These are phyloP conservation scores for Camelus dromedarius DNA, from an alignment of 2,113 vertebrate genomes.

Conservation along the genomic window DNA sequence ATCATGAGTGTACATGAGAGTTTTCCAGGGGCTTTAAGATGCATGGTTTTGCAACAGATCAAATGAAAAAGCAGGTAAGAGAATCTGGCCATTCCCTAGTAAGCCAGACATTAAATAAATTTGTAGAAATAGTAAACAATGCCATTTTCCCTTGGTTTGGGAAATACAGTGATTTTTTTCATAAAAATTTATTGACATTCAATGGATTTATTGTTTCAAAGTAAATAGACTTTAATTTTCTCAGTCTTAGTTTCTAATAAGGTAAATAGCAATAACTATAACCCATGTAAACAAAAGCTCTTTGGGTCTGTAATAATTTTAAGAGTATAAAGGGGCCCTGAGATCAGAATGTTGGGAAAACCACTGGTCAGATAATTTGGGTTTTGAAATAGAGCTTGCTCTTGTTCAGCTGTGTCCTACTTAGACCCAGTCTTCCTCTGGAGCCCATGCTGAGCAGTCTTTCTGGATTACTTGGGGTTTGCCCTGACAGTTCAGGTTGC, in stretches of 20 bases:
- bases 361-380: not conserved
- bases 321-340: not conserved
- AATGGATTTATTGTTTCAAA: not conserved
- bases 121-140: not conserved
- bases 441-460: not conserved
- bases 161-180: not conserved
- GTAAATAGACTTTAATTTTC: not conserved
- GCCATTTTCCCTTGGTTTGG: not conserved
- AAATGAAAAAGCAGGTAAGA: not conserved
- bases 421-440: not conserved
- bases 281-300: not conserved
- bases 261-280: not conserved
- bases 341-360: not conserved
- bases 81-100: not conserved
- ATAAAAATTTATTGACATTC: not conserved
- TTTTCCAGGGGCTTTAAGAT: not conserved
- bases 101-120: not conserved
- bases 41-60: not conserved
- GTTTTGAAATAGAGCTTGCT: not conserved
- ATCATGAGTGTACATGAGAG: not conserved
- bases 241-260: not conserved
- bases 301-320: constrained; percentile 18
- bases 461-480: not conserved
- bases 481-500: not conserved
- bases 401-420: not conserved